Evolutionary conservation across 2,113 vertebrate genomes (phyloP).

Genomic region (Puntigrus tetrazona): DNA sequence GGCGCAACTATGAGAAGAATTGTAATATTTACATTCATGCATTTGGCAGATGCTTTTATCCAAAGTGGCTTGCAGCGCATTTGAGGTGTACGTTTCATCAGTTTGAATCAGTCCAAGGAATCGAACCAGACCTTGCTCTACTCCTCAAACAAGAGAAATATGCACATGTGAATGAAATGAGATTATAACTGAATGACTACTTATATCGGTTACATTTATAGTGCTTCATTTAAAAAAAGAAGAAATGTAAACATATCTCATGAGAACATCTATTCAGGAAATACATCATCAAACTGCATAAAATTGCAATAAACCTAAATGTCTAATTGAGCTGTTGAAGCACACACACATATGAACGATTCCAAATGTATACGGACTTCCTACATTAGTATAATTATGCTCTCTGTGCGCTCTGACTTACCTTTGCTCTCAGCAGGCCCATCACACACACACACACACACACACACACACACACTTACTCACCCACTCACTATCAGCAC

Average conservation of each 20-base stretch:
- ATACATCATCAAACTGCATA: too few species aligned
- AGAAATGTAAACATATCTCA: neutral
- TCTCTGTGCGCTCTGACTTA: slow-evolving; percentile 12
- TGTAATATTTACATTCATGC: neutral
- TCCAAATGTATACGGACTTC: neutral
- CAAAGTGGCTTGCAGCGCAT: neutral
- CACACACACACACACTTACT: neutral
- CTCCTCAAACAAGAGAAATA: too few species aligned
- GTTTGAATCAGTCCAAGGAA: neutral
- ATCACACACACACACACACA: neutral
- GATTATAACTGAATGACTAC: too few species aligned
- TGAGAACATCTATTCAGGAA: neutral
- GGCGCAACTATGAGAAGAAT: neutral
- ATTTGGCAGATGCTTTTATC: neutral
- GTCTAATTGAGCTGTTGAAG: neutral
- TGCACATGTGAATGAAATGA: too few species aligned
- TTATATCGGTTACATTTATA: too few species aligned
- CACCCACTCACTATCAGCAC: neutral
- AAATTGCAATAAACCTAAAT: too few species aligned
- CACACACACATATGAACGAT: neutral
- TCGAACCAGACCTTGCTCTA: too few species aligned
- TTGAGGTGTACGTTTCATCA: neutral
- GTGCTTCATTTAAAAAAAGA: too few species aligned
- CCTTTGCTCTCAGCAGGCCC: slow-evolving; percentile 35
- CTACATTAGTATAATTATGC: neutral